Evolutionary conservation across 1,140 invertebrate species (phyloP).

Genomic region (Magallana ariakensis): DNA sequence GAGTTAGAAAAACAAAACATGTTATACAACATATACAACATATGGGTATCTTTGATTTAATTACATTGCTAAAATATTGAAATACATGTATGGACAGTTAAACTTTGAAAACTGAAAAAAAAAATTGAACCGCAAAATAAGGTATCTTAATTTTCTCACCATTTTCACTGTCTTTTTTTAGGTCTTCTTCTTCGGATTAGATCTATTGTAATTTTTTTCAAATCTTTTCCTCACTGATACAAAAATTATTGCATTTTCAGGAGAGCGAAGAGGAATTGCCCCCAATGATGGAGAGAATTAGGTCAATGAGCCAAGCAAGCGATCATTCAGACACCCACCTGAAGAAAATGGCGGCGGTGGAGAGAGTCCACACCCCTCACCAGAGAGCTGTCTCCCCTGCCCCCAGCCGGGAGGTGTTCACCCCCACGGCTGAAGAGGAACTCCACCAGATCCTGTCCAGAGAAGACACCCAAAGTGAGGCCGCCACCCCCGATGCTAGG

Average conservation of each 20-base stretch:
- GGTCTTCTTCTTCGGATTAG: too few species aligned
- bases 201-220: too few species aligned
- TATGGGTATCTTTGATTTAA: too few species aligned
- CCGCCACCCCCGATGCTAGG: conserved; percentile 29
- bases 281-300: conserved; percentile 62
- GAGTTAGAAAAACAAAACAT: too few species aligned
- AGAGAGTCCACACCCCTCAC: background rate
- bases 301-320: conserved; percentile 59
- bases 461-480: conserved; percentile 53
- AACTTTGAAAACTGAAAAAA: too few species aligned
- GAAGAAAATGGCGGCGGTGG: conserved; percentile 28
- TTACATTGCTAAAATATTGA: too few species aligned
- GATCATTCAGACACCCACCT: conserved; percentile 52
- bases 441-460: conserved; percentile 65
- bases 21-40: too few species aligned
- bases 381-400: conserved; percentile 47
- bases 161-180: too few species aligned
- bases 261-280: conserved; percentile 59
- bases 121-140: too few species aligned
- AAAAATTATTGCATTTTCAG: conserved; percentile 37
- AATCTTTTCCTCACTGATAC: too few species aligned
- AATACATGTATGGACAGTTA: too few species aligned
- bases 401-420: conserved; percentile 65
- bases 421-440: conserved; percentile 72
- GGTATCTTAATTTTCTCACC: too few species aligned